Conservation (phyloP, 2,113 vertebrate genomes). For the Charina bottae region DNA sequence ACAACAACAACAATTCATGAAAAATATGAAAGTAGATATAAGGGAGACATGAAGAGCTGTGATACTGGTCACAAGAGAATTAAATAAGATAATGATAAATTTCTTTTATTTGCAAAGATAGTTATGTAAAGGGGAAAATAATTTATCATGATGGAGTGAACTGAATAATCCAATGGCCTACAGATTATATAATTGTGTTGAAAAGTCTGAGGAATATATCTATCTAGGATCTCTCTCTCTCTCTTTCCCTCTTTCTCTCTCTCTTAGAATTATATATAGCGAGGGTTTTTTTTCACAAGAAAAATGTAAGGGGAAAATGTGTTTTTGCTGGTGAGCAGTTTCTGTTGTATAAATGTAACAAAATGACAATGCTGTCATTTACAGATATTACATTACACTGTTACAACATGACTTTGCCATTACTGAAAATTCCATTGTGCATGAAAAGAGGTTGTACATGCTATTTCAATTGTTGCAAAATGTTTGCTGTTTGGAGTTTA, state of each 20-base stretch:
- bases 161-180: slow-evolving; percentile 46
- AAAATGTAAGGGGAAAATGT: neutral
- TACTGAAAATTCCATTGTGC: neutral
- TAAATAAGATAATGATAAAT: slow-evolving; percentile 45
- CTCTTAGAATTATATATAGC: slow-evolving; percentile 24
- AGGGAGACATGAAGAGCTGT: slow-evolving; percentile 47
- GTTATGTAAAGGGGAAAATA: slow-evolving; percentile 36
- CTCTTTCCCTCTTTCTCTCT: too few relatives aligned
- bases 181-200: slow-evolving; percentile 51
- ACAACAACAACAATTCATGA: slow-evolving; percentile 22
- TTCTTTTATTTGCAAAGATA: slow-evolving; percentile 49
- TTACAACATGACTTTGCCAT: neutral
- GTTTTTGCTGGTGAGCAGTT: neutral
- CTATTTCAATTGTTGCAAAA: neutral
- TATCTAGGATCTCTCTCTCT: neutral
- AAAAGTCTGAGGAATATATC: slow-evolving; percentile 21
- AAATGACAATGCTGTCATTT: neutral
- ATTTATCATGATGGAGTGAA: slow-evolving; percentile 46
- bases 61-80: slow-evolving; percentile 33
- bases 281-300: slow-evolving; percentile 37
- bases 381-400: neutral
- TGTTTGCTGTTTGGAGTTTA: neutral
- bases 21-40: neutral
- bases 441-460: neutral
- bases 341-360: neutral